Base-by-base conservation (phyloP, 2,888 invertebrate genomes). In the Tenthredo livida region DNA sequence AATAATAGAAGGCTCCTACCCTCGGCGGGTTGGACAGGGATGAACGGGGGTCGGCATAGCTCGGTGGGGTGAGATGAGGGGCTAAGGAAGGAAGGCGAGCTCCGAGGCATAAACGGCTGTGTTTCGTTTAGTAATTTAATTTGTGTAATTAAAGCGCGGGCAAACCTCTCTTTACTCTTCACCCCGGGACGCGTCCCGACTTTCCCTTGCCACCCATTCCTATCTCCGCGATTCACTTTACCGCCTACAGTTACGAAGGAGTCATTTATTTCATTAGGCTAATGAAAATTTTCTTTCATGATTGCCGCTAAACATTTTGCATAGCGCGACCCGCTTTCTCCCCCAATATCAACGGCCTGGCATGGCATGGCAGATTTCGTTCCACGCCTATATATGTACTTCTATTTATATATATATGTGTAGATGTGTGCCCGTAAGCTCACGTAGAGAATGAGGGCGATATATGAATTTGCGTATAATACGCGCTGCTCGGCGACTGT, bases 261-360 rank as follows among this genome's bases (percentile, higher is more conserved):
- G 89, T 90, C 89, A 88, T 88, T 86, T 88, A 89, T 90, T 90
- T 91, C 91, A 91, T 91, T 91, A 91, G 89, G 86, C 88, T 90
- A 91, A 91, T 91, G 91, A 91, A 90, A 89, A 87, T 88, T 89
- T 89, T 88, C 89, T 89, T 89, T 85, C 84, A 85, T 50, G 61
- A 86, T 84, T 84, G 80, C 77, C 84, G 37, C 70, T 80, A 86
- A 88, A 86, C 85, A 87, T 80, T 86, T 87, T 85, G 80, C 72
- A 86, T 87, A 87, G 67, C 15, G 29, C 29, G 83, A 47, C 33
- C 21, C 83, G 43, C 67, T 33, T 43, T 15, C 29, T 80, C 40
- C 80, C 50, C 43, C 29, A 37, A 75, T 75, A 25, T 25, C 15
- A 47, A n/a, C 50, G 50, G 17, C 17, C 17, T 54, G 6, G 54